A percentile compares a stretch with the other conserved stretches of the same genome.
Conservation (phyloP, 2,113 vertebrate species). For the Caranx ignobilis region DNA sequence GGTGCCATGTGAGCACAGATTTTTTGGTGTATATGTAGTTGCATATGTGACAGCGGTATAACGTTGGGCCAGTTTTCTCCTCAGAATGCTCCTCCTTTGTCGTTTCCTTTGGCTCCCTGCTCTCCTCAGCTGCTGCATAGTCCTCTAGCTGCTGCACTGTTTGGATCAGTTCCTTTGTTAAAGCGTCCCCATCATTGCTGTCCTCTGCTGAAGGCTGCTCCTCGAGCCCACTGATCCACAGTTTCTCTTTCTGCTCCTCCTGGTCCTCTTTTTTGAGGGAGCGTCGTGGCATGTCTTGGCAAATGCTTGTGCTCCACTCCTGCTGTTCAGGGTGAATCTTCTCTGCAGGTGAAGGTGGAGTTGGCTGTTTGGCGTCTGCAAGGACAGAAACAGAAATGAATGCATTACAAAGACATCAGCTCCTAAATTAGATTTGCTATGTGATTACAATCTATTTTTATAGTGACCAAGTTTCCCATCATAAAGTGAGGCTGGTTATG, state of each 20-base stretch:
- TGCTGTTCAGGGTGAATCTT: slow-evolving; percentile 3
- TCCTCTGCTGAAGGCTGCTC: slow-evolving; percentile 38
- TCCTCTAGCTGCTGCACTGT: no score
- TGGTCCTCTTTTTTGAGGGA: slow-evolving; percentile 36
- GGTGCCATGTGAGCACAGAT: slow-evolving; percentile 54
- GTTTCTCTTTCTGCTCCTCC: slow-evolving; percentile 24
- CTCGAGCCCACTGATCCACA: slow-evolving; percentile 44
- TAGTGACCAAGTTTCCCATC: no score
- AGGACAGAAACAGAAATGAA: slow-evolving; percentile 2
- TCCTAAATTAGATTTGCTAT: no score
- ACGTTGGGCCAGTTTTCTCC: slow-evolving; percentile 52
- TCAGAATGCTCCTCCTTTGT: slow-evolving; percentile 24
- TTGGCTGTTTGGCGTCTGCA: slow-evolving; percentile 43
- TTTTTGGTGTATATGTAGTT: slow-evolving; percentile 68
- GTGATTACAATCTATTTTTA: no score
- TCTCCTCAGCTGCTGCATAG: slow-evolving; percentile 52
- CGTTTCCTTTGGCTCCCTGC: slow-evolving; percentile 4
- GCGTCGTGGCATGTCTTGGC: slow-evolving; percentile 34
- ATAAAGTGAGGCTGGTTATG: no score
- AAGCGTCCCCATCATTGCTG: slow-evolving; percentile 53
- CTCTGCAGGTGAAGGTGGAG: neutral
- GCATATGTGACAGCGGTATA: slow-evolving; percentile 71
- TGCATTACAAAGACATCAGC: no score
- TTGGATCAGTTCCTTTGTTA: slow-evolving; percentile 60
- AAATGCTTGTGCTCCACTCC: neutral